Evolutionary conservation across 2,888 invertebrate species (phyloP).

Genomic region (Lydus trimaculatus): DNA sequence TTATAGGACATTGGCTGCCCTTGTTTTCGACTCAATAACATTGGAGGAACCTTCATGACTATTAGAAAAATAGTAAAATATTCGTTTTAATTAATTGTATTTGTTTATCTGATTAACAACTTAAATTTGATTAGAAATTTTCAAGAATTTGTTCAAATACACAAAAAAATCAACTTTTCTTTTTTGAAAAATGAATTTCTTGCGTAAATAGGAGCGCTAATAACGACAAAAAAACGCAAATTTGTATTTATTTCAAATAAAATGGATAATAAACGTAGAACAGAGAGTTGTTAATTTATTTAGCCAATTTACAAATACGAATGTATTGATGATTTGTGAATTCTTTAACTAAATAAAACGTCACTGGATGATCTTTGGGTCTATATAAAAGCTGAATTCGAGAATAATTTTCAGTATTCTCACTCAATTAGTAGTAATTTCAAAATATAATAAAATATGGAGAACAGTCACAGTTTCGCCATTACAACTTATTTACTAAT

Average conservation of each 20-base stretch:
- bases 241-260: background rate
- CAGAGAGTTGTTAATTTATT: background rate
- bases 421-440: background rate
- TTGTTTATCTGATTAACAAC: background rate
- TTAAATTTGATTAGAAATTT: background rate
- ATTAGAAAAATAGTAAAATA: too few species aligned
- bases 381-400: slow-evolving; percentile 29
- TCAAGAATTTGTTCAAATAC: background rate
- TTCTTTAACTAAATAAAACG: slow-evolving; percentile 28
- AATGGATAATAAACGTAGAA: background rate
- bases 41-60: too few species aligned
- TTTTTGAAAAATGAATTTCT: too few species aligned
- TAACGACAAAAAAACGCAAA: background rate
- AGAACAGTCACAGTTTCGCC: background rate
- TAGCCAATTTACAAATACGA: background rate
- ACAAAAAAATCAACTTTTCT: too few species aligned
- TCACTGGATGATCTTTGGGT: slow-evolving; percentile 31
- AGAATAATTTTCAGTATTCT: slow-evolving; percentile 4
- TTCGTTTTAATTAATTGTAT: background rate
- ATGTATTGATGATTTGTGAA: slow-evolving; percentile 11
- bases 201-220: background rate
- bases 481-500: background rate
- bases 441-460: background rate
- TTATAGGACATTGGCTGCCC: too few species aligned
- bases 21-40: too few species aligned